Base-by-base conservation (phyloP, 2,888 invertebrate species). In the Prosopocoilus inquinatus region DNA sequence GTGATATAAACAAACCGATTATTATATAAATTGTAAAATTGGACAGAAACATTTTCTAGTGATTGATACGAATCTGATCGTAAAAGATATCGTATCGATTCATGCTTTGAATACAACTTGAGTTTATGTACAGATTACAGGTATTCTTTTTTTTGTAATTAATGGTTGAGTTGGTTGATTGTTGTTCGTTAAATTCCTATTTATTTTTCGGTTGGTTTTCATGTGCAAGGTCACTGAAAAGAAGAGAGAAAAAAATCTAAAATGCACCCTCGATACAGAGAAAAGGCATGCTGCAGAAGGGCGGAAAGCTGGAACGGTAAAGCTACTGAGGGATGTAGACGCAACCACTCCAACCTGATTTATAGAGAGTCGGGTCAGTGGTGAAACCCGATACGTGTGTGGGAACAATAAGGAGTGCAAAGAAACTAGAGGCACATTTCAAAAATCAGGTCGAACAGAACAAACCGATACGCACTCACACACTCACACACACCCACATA, bases 281-380 rank as follows among this genome's bases (percentile, higher is more conserved):
- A 36, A 36, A 36, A 41, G 41, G 15, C 41, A 41, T n/a, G n/a
- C n/a, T n/a, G n/a, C 41, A 9, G 13, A 41, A 41, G 15, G 41
- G 15, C 15, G 12, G 16, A 16, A 13, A 48, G 35, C n/a, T n/a
- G 16, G 2, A 12, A 15, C 33, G 12, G 13, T 13, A 35, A n/a
- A 33, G 57, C 59, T 50, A 61, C 50, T 50, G 41, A 50, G 55
- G 38, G 50, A 50, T 33, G 45, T 13, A 46, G 55, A 50, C 49
- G 45, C 41, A 34, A 36, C 50, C 50, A 50, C 55, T 46, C 39
- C 50, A 55, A 55, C 50, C 69, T 72, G 72, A 72, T 72, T 72
- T 72, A 72, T 72, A 59, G 63, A 49, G 45, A 67, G 69, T 64
- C 66, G 70, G 73, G 73, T 73, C 72, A 72, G 70, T 71, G 41